Percentiles rank a stretch among this genome's conserved stretches.
phyloP scores from a whole-genome alignment of 1,140 invertebrate species.

The Meloidogyne hapla region DNA sequence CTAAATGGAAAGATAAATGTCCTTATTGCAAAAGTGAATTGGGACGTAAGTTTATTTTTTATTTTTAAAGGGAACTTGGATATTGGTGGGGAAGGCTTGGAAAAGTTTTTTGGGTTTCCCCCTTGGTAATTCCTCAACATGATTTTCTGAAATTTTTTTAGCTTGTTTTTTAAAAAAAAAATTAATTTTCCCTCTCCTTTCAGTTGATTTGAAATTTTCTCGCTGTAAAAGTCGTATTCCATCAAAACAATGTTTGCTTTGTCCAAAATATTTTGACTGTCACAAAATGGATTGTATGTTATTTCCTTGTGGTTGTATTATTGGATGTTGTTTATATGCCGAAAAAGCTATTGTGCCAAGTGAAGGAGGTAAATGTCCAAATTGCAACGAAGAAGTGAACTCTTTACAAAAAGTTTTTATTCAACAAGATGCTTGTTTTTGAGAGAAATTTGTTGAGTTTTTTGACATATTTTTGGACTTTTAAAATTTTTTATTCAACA shows the following conservation, averaged over 20 bases:
- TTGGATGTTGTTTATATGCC: slow-evolving; percentile 23
- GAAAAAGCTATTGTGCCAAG: slow-evolving; percentile 15
- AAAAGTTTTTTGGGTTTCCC: no score
- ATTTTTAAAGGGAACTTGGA: no score
- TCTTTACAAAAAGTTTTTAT: slow-evolving; percentile 17
- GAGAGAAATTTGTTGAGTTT: not conserved
- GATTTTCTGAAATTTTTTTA: no score
- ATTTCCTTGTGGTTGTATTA: slow-evolving; percentile 29
- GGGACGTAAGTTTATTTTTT: not conserved
- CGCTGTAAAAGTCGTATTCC: not conserved
- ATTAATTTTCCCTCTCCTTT: no score
- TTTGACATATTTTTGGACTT: not conserved
- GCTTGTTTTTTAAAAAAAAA: no score
- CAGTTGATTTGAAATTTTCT: no score
- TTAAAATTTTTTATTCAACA: not conserved
- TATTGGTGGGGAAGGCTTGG: no score
- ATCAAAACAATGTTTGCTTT: slow-evolving; percentile 14
- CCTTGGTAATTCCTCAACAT: no score
- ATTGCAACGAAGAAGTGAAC: not conserved
- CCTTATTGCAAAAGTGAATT: not conserved
- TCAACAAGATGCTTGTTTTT: slow-evolving; percentile 1
- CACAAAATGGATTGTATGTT: slow-evolving; percentile 27
- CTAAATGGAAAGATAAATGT: slow-evolving; percentile 3
- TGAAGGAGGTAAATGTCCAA: slow-evolving; percentile 2
- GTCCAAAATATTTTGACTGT: slow-evolving; percentile 18